A percentile compares a stretch with the other conserved stretches of the same genome.
phyloP scores from a whole-genome alignment of 2,888 invertebrate species.

The Sclerodermus sp. region DNA sequence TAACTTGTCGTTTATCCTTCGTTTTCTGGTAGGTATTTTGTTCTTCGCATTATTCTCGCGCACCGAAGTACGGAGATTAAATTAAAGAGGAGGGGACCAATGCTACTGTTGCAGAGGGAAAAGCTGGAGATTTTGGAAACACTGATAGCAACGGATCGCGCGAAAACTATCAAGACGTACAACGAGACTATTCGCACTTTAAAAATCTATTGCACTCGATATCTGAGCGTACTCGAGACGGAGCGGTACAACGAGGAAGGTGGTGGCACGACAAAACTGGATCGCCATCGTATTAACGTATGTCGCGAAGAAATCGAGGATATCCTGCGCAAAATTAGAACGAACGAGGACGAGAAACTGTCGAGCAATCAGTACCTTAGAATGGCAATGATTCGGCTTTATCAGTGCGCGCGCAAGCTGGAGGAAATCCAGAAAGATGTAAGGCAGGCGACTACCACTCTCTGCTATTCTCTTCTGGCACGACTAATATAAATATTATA shows the following conservation, averaged over 20 bases:
- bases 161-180: slow-evolving; percentile 43
- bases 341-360: slow-evolving; percentile 46
- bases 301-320: slow-evolving; percentile 42
- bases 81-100: too few species aligned
- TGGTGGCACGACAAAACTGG: slow-evolving; percentile 43
- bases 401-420: slow-evolving; percentile 57
- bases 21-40: slow-evolving; percentile 62
- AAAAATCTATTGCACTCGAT: slow-evolving; percentile 48
- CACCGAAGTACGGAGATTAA: not conserved
- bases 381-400: slow-evolving; percentile 49
- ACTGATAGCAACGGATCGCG: slow-evolving; percentile 43
- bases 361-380: slow-evolving; percentile 43
- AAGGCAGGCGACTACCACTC: too few species aligned
- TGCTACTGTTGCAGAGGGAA: slow-evolving; percentile 51
- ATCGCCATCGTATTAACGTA: slow-evolving; percentile 44
- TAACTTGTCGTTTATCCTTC: slow-evolving; percentile 64
- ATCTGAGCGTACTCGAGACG: slow-evolving; percentile 50
- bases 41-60: not conserved
- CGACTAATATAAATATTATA: too few species aligned
- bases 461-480: too few species aligned
- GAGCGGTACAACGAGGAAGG: slow-evolving; percentile 38
- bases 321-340: slow-evolving; percentile 42
- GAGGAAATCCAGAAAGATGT: slow-evolving; percentile 59
- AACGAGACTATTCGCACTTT: slow-evolving; percentile 48
- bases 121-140: slow-evolving; percentile 52